Evolutionary conservation across 2,113 vertebrate species (phyloP).

Genomic region (Brachypteracias leptosomus): DNA sequence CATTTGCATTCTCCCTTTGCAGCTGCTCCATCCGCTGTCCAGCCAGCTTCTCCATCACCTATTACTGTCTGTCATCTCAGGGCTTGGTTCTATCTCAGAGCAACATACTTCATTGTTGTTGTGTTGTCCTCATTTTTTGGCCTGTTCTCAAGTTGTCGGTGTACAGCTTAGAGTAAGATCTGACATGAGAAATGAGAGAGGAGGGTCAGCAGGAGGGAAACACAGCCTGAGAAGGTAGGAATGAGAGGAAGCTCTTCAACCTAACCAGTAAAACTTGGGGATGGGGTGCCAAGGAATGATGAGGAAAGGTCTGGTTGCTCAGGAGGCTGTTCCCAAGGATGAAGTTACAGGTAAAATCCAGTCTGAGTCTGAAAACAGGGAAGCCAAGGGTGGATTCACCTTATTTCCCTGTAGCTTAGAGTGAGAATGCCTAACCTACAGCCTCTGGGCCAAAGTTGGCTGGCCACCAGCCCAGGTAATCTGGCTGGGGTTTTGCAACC

Average conservation of each 20-base stretch:
- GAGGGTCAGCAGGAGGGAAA: background rate
- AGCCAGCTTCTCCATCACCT: background rate
- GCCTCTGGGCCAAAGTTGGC: background rate
- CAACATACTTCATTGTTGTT: background rate
- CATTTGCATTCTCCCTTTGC: background rate
- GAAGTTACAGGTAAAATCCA: background rate
- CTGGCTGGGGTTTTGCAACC: background rate
- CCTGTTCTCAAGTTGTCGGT: background rate
- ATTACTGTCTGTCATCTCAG: background rate
- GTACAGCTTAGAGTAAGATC: background rate
- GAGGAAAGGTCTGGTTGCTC: background rate
- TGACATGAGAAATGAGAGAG: background rate
- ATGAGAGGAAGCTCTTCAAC: background rate
- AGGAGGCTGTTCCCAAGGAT: background rate
- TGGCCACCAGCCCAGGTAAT: background rate
- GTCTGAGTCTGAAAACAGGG: background rate
- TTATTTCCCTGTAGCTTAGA: background rate
- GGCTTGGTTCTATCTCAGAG: background rate
- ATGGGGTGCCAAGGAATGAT: background rate
- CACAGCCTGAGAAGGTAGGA: background rate
- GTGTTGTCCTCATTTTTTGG: background rate
- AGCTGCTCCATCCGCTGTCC: background rate
- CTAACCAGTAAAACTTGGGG: background rate
- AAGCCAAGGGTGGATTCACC: background rate
- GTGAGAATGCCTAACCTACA: background rate